These are phyloP conservation scores for Rugalucina vietnamica DNA, from an alignment of 2,888 invertebrate species.

Conservation along the genomic window DNA sequence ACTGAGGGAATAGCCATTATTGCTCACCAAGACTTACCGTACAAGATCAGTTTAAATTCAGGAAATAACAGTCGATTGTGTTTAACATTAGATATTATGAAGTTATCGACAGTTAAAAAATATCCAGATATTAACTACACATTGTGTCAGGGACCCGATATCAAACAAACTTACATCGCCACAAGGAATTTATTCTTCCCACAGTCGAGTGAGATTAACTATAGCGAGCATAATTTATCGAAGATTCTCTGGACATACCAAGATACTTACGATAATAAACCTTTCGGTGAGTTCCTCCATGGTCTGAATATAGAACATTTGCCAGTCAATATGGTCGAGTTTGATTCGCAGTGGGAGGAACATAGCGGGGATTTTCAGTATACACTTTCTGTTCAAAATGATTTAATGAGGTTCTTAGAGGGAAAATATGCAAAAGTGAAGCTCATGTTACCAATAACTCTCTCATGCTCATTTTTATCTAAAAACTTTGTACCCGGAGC, in stretches of 20 bases:
- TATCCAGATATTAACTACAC: slow-evolving; percentile 55
- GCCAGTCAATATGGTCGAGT: slow-evolving; percentile 86
- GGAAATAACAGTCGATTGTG: slow-evolving; percentile 57
- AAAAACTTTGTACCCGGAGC: slow-evolving; percentile 91
- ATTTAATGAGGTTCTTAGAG: slow-evolving; percentile 39
- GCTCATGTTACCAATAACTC: slow-evolving; percentile 61
- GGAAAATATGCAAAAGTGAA: slow-evolving; percentile 56
- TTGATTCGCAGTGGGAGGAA: slow-evolving; percentile 92
- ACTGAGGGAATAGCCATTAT: slow-evolving; percentile 62
- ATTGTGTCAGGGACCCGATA: slow-evolving; percentile 64
- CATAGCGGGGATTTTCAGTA: slow-evolving; percentile 91
- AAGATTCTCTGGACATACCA: slow-evolving; percentile 58
- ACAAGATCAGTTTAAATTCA: slow-evolving; percentile 62
- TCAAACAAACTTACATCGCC: slow-evolving; percentile 57
- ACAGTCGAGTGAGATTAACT: slow-evolving; percentile 27
- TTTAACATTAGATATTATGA: slow-evolving; percentile 53
- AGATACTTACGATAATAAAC: slow-evolving; percentile 25
- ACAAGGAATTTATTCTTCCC: slow-evolving; percentile 56
- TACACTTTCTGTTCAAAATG: slow-evolving; percentile 26
- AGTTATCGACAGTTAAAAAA: slow-evolving; percentile 7
- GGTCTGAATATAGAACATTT: slow-evolving; percentile 67
- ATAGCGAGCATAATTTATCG: slow-evolving; percentile 45
- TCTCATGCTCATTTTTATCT: slow-evolving; percentile 64
- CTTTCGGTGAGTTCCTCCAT: slow-evolving; percentile 55
- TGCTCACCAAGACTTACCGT: slow-evolving; percentile 52